These are phyloP conservation scores for Platycheirus albimanus DNA, from an alignment of 2,888 invertebrate species.

Conservation along the genomic window DNA sequence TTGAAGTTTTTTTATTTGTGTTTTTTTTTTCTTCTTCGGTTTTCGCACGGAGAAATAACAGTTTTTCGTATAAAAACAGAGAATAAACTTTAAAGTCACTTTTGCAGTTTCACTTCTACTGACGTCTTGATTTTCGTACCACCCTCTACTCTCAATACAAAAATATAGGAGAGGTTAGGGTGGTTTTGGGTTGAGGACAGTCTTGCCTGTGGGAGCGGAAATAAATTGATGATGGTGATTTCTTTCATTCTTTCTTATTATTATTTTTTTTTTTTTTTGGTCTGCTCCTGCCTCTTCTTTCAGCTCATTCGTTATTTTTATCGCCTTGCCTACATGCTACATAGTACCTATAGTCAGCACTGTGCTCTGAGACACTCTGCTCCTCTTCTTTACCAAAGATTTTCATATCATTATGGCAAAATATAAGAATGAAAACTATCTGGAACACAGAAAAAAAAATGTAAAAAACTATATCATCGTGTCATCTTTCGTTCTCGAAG, in stretches of 20 bases:
- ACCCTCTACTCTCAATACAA: background rate
- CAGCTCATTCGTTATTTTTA: constrained; percentile 5
- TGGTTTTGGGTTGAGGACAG: constrained; percentile 3
- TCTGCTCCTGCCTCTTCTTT: constrained; percentile 27
- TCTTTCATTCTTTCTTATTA: constrained; percentile 26
- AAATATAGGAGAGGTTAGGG: background rate
- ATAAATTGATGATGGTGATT: constrained; percentile 71
- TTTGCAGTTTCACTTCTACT: constrained; percentile 40
- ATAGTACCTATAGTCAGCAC: constrained; percentile 5
- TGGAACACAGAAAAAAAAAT: constrained; percentile 17
- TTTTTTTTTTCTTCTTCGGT: no score
- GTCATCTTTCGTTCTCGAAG: constrained; percentile 68
- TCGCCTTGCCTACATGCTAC: no score
- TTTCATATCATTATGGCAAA: constrained; percentile 66
- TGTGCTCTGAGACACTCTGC: background rate
- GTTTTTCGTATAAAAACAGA: constrained; percentile 11
- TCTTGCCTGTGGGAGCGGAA: constrained; percentile 18
- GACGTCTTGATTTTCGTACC: constrained; percentile 43
- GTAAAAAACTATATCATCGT: constrained; percentile 64
- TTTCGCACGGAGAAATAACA: constrained; percentile 28
- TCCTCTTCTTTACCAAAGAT: constrained; percentile 43
- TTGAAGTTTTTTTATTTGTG: constrained; percentile 49
- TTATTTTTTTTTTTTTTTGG: constrained; percentile 5
- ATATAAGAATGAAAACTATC: constrained; percentile 65
- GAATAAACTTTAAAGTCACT: constrained; percentile 63